phyloP scores from a whole-genome alignment of 2,888 invertebrate genomes.

The Thyatira batis region DNA sequence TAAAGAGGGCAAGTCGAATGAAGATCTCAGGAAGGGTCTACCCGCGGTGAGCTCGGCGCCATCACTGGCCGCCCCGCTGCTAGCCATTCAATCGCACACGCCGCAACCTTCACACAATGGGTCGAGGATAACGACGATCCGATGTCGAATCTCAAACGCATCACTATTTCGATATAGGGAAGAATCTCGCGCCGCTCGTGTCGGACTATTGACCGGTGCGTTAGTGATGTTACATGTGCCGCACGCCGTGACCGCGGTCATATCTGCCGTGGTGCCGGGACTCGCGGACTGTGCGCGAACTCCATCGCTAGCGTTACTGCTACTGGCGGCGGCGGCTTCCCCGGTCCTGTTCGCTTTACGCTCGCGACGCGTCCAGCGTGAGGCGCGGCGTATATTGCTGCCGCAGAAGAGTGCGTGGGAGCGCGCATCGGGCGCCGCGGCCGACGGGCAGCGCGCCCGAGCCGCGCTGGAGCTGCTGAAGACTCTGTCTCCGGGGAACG shows the following conservation, averaged over 20 bases:
- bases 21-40: constrained; percentile 63
- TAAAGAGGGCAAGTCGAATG: constrained; percentile 69
- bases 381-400: constrained; percentile 65
- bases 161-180: constrained; percentile 92
- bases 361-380: constrained; percentile 84
- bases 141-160: constrained; percentile 91
- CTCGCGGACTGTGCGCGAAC: constrained; percentile 73
- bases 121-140: constrained; percentile 87
- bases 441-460: constrained; percentile 77
- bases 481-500: constrained; percentile 72
- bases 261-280: constrained; percentile 76
- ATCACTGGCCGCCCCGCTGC: constrained; percentile 66
- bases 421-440: constrained; percentile 76
- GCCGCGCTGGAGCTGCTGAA: constrained; percentile 70
- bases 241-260: constrained; percentile 72
- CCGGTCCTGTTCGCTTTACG: constrained; percentile 91
- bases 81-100: constrained; percentile 58
- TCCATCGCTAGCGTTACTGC: constrained; percentile 78
- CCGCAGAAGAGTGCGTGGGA: constrained; percentile 78
- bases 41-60: constrained; percentile 81
- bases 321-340: constrained; percentile 85
- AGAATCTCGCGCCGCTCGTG: constrained; percentile 94
- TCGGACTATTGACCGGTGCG: constrained; percentile 84
- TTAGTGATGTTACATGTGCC: constrained; percentile 89
- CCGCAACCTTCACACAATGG: constrained; percentile 73